phyloP scores from a whole-genome alignment of 2,113 vertebrate genomes.

The Lagopus leucura region DNA sequence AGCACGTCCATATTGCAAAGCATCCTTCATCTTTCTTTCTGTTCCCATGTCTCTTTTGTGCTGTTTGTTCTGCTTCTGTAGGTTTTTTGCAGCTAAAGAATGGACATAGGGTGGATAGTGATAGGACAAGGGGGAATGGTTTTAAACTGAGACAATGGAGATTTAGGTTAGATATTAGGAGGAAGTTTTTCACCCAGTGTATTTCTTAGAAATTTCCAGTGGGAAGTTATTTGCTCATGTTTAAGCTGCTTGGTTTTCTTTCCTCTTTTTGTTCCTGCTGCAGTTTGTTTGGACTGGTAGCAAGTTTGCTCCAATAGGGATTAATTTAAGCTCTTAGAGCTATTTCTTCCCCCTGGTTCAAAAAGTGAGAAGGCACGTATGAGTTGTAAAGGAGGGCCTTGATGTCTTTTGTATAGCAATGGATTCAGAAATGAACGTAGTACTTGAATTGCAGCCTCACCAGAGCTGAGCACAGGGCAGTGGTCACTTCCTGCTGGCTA shows the following conservation, averaged over 20 bases:
- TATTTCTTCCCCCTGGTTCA: background rate
- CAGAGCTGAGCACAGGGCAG: too few relatives aligned
- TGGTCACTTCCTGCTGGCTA: too few relatives aligned
- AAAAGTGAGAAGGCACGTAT: rapidly evolving
- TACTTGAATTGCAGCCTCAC: too few relatives aligned
- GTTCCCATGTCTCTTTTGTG: background rate
- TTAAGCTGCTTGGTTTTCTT: background rate
- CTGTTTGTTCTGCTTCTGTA: background rate
- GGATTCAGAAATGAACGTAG: too few relatives aligned
- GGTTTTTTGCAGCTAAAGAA: background rate
- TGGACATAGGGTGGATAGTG: background rate
- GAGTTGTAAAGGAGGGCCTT: background rate
- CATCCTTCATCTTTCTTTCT: background rate
- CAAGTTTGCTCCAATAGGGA: background rate
- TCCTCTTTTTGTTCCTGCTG: background rate
- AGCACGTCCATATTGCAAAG: background rate
- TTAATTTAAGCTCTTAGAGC: background rate
- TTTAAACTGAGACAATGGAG: too few relatives aligned
- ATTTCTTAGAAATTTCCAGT: background rate
- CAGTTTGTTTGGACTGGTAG: background rate
- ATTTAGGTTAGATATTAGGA: too few relatives aligned
- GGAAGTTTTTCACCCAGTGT: background rate
- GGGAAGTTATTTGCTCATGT: background rate
- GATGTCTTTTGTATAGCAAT: too few relatives aligned
- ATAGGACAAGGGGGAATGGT: too few relatives aligned